Evolutionary conservation across 2,888 invertebrate species (phyloP).

Genomic region (Nycteola revayana): DNA sequence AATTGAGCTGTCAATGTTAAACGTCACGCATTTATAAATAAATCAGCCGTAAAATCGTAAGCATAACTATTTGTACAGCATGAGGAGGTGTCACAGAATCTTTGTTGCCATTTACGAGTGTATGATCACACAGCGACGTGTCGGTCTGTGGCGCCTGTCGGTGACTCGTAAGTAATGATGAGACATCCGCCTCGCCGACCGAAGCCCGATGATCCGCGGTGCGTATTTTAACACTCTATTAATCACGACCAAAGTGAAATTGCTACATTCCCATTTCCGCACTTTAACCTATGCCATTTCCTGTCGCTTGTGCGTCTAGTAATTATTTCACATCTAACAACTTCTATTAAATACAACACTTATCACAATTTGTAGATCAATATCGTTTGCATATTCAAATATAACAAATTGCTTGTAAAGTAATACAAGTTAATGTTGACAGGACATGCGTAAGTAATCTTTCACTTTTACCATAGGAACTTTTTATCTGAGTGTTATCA

Average conservation of each 20-base stretch:
- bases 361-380: constrained; percentile 28
- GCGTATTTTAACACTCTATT: constrained; percentile 44
- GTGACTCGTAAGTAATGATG: constrained; percentile 25
- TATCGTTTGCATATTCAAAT: constrained; percentile 30
- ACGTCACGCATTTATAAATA: constrained; percentile 29
- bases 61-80: constrained; percentile 31
- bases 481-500: constrained; percentile 26
- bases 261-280: constrained; percentile 24
- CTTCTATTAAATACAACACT: constrained; percentile 17
- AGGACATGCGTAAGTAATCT: constrained; percentile 26
- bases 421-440: constrained; percentile 30
- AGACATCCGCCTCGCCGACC: constrained; percentile 21
- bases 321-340: constrained; percentile 17
- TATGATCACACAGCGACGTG: not conserved
- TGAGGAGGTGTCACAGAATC: constrained; percentile 6
- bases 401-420: constrained; percentile 31
- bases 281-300: constrained; percentile 6
- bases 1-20: constrained; percentile 41
- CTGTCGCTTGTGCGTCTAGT: constrained; percentile 16
- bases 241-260: constrained; percentile 36
- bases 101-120: constrained; percentile 12
- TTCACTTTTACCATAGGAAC: constrained; percentile 33
- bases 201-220: constrained; percentile 22
- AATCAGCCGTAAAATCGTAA: constrained; percentile 27
- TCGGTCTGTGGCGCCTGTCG: constrained; percentile 4